These are phyloP conservation scores for Xenops minutus DNA, from an alignment of 2,797 vertebrate species.

Conservation along the genomic window DNA sequence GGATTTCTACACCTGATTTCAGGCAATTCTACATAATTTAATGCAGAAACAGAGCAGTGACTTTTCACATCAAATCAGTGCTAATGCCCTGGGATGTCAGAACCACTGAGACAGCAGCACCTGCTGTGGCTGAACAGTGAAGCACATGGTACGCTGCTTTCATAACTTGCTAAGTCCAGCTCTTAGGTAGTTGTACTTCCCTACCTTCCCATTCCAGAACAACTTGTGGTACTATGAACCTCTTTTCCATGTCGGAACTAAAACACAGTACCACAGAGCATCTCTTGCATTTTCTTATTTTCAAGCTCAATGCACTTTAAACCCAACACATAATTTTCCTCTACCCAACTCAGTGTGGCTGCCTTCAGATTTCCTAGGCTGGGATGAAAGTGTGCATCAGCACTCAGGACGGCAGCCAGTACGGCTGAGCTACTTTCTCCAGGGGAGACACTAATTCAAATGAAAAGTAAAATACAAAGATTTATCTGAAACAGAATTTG, in stretches of 20 bases:
- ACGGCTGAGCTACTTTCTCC: neutral
- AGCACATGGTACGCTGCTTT: fast-evolving
- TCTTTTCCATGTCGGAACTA: neutral
- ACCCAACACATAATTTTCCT: fast-evolving
- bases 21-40: neutral
- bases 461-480: neutral
- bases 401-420: neutral
- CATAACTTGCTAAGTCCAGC: neutral
- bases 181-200: neutral
- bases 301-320: neutral
- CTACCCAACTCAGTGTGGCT: neutral
- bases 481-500: neutral
- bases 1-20: neutral
- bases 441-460: neutral
- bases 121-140: neutral
- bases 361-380: neutral
- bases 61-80: neutral
- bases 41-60: neutral
- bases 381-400: neutral
- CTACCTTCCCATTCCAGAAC: neutral
- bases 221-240: neutral
- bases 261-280: neutral
- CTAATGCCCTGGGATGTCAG: neutral
- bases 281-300: neutral
- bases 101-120: neutral